Conservation (phyloP, 2,113 vertebrate species). For the Rhabdomys dilectus region DNA sequence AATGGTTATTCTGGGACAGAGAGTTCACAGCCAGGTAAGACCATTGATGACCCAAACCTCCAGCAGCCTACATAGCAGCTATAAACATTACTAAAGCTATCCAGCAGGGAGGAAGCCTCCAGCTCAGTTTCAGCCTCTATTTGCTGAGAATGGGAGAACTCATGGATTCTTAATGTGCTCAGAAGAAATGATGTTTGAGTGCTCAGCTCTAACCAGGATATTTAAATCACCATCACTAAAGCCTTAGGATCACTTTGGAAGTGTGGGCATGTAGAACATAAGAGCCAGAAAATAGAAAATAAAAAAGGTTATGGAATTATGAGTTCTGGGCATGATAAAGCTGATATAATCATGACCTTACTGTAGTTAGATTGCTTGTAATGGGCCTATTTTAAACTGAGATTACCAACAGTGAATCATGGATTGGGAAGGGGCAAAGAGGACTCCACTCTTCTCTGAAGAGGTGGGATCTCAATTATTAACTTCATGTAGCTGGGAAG, state of each 20-base stretch:
- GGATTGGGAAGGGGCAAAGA: neutral
- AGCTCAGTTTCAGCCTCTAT: neutral
- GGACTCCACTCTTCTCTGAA: neutral
- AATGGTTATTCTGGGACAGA: neutral
- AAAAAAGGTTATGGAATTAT: neutral
- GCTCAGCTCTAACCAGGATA: neutral
- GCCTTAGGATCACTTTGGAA: neutral
- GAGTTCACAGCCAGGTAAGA: neutral
- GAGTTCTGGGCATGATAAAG: neutral
- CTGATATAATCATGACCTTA: neutral
- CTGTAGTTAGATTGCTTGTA: neutral
- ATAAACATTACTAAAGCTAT: neutral
- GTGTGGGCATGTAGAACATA: neutral
- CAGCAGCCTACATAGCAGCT: neutral
- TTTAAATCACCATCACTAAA: neutral
- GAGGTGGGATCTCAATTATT: neutral
- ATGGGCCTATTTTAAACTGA: neutral
- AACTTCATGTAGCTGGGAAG: neutral
- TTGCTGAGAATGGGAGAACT: neutral
- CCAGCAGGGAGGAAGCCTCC: neutral
- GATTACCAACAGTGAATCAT: neutral
- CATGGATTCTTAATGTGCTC: neutral
- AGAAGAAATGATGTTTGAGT: neutral
- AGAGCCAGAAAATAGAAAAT: neutral
- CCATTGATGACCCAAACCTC: neutral